Evolutionary conservation across 2,113 vertebrate genomes (phyloP).

Genomic region (Perca fluviatilis): DNA sequence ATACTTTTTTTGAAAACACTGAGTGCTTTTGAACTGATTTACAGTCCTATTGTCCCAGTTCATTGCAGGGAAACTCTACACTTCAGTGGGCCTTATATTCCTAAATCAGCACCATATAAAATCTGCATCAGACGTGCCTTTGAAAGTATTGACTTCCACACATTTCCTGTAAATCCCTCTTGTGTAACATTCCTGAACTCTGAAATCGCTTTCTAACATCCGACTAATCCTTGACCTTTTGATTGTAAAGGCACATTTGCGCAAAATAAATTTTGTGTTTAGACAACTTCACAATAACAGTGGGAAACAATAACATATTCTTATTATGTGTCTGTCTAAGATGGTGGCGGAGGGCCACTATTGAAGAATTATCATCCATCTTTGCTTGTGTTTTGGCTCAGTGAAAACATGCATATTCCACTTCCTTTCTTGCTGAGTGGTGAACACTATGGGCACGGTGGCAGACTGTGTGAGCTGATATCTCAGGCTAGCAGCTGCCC

Average conservation of each 20-base stretch:
- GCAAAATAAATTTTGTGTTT: conserved; percentile 57
- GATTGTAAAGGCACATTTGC: conserved; percentile 34
- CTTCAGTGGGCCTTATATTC: background rate
- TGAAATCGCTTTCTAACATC: conserved; percentile 38
- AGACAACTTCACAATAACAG: conserved; percentile 68
- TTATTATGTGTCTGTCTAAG: conserved; percentile 59
- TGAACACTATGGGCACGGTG: conserved; percentile 7
- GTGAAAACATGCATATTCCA: conserved; percentile 56
- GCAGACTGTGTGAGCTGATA: conserved; percentile 36
- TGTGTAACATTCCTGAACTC: conserved; percentile 33
- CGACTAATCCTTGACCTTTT: conserved; percentile 50
- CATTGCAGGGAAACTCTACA: background rate
- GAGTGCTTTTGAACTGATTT: conserved; percentile 6
- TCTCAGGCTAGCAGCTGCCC: conserved; percentile 51
- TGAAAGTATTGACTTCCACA: conserved; percentile 31
- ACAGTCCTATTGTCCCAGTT: conserved; percentile 35
- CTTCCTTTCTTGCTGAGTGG: conserved; percentile 54
- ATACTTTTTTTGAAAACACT: background rate
- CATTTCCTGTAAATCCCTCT: conserved; percentile 29
- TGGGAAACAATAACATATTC: conserved; percentile 67
- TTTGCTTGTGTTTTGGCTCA: conserved; percentile 64
- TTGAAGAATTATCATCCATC: conserved; percentile 78
- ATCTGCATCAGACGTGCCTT: background rate
- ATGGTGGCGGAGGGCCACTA: conserved; percentile 74
- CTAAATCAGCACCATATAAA: conserved; percentile 15